Evolutionary conservation across 2,888 invertebrate species (phyloP), one percentile per base, ranked within the genome.

Genomic region (Ophion obscuratus): DNA sequence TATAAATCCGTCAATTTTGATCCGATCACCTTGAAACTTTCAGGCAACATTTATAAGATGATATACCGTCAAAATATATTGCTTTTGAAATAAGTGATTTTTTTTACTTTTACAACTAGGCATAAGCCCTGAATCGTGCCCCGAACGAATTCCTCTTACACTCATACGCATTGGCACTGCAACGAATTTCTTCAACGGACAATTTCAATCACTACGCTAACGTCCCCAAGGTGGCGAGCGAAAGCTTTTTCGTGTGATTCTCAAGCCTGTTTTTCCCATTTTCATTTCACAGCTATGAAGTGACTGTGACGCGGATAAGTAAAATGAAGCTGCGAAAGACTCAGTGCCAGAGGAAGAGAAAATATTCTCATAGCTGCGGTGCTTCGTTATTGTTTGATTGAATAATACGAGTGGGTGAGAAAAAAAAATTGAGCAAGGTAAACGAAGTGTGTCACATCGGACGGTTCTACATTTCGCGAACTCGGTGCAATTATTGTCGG

Each of bases 261-360:
- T n/a, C 4, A n/a, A n/a, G 59, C n/a, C n/a, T 53, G n/a, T 53
- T 9, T 14, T 40, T 1, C 7, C 7, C 14, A 59, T 66, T 53
- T 9, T 47, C 44, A 53, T 74, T 76, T 66, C 31, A 70, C 75
- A 61, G 79, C 27, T 31, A 64, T 62, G 53, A 79, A 84, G 86
- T 67, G 80, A 83, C 81, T 75, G 81, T 84, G 81, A 78, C 71
- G 84, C 59, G 73, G 82, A 73, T 77, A 62, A 81, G 67, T 74
- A 86, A 80, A 77, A 83, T 86, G 86, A 86, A 86, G 86, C 57
- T 86, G 67, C 83, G 86, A 68, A 83, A 83, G 76, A 85, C 71
- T 85, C 80, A 75, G 83, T 80, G 85, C 73, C 83, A 74, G 68
- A 64, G 57, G 76, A 61, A 77, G 73, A 73, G 40, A 68, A 73